A percentile compares a stretch with the other conserved stretches of the same genome.
These are phyloP conservation scores for Nematopogon swammerdamellus DNA, from an alignment of 2,888 invertebrate genomes.

Conservation along the genomic window DNA sequence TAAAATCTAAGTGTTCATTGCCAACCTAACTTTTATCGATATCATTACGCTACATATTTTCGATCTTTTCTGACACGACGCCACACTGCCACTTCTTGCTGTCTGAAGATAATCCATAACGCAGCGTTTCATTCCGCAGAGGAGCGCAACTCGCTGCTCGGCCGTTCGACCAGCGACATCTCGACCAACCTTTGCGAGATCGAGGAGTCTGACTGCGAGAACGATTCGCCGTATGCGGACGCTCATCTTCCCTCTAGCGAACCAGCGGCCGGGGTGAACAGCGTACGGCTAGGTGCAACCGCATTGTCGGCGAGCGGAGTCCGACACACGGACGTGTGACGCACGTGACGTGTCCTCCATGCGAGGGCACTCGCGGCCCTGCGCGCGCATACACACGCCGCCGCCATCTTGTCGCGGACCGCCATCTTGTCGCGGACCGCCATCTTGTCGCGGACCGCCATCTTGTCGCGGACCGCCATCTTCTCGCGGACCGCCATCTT, in stretches of 20 bases:
- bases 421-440: too few species aligned
- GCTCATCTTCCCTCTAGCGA: slow-evolving; percentile 8
- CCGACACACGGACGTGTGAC: slow-evolving; percentile 16
- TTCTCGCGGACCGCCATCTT: too few species aligned
- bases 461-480: too few species aligned
- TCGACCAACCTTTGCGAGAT: slow-evolving; percentile 90
- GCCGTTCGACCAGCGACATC: slow-evolving; percentile 80
- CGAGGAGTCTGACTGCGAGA: slow-evolving; percentile 80
- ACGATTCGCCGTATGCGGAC: slow-evolving; percentile 19
- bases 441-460: too few species aligned
- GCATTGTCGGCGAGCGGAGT: slow-evolving; percentile 6
- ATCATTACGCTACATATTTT: too few species aligned
- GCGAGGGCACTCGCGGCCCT: slow-evolving; percentile 10
- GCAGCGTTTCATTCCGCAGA: slow-evolving; percentile 47
- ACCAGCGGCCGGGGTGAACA: not conserved
- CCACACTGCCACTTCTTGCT: too few species aligned
- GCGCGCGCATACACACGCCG: too few species aligned
- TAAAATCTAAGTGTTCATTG: too few species aligned
- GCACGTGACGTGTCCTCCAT: slow-evolving; percentile 6
- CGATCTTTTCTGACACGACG: too few species aligned
- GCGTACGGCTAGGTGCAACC: not conserved
- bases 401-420: too few species aligned
- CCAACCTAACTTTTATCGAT: too few species aligned
- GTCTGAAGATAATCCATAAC: too few species aligned
- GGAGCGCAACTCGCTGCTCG: slow-evolving; percentile 73